Evolutionary conservation across 92 coral and sea anemone species (phyloP).

Genomic region (Epizoanthus ramosus): DNA sequence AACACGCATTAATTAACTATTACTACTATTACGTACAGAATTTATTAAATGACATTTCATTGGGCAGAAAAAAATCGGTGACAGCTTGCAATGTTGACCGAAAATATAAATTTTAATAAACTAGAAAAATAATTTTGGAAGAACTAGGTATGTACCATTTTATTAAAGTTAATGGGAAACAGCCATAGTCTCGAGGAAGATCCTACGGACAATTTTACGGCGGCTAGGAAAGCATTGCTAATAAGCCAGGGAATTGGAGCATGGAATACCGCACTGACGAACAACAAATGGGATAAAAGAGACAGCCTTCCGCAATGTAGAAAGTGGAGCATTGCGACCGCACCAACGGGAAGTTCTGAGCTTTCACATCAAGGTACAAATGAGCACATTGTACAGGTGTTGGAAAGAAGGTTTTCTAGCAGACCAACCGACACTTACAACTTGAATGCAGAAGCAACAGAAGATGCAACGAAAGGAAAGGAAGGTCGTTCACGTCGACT

Average conservation of each 20-base stretch:
- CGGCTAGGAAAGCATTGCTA: slow-evolving; percentile 15
- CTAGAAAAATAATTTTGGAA: too few relatives aligned
- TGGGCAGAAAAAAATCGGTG: too few relatives aligned
- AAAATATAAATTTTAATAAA: too few relatives aligned
- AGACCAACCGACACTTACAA: too few relatives aligned
- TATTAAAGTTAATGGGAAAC: neutral
- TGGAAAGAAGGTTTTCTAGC: slow-evolving; percentile 2
- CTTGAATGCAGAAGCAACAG: neutral
- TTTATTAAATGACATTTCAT: too few relatives aligned
- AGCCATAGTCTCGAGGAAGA: slow-evolving; percentile 1
- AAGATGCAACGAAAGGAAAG: neutral
- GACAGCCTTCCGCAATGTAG: neutral
- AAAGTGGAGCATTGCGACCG: neutral
- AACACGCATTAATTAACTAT: too few relatives aligned
- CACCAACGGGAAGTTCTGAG: neutral
- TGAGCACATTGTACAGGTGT: neutral
- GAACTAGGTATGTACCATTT: neutral
- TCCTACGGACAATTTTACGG: neutral
- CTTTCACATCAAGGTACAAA: neutral
- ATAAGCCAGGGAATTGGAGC: slow-evolving; percentile 15
- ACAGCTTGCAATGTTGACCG: too few relatives aligned
- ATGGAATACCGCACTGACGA: neutral
- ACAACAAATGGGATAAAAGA: neutral
- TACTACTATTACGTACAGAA: too few relatives aligned
- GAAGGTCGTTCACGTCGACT: neutral